These are phyloP conservation scores for Atta colombica DNA, from an alignment of 1,140 invertebrate species.

Conservation along the genomic window DNA sequence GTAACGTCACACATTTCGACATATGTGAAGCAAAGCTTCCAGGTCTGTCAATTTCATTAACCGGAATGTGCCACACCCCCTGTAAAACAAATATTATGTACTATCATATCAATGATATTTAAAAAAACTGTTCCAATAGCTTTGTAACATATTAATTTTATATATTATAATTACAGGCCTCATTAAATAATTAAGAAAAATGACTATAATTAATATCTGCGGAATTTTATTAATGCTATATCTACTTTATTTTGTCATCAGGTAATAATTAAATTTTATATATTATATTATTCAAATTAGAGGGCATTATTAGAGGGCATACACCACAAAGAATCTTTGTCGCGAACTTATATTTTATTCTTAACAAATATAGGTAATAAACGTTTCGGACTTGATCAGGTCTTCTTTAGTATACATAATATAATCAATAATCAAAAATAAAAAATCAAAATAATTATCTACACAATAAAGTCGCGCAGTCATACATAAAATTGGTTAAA, in stretches of 20 bases:
- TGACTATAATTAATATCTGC: neutral
- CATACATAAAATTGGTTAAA: too few relatives aligned
- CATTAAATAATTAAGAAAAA: conserved; percentile 13
- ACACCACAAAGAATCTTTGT: too few relatives aligned
- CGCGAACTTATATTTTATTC: too few relatives aligned
- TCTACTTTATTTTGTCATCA: conserved; percentile 16
- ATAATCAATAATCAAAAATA: too few relatives aligned
- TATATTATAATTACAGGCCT: neutral
- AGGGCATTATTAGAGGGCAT: too few relatives aligned
- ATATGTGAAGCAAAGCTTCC: conserved; percentile 97
- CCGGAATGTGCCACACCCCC: conserved; percentile 97
- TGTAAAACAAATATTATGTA: conserved; percentile 77
- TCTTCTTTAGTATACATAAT: too few relatives aligned
- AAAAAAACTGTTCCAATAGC: neutral
- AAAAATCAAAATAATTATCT: too few relatives aligned
- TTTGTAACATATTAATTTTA: conserved; percentile 16
- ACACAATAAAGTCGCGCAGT: too few relatives aligned
- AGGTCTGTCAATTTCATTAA: conserved; percentile 95
- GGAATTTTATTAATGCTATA: neutral
- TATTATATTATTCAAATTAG: neutral
- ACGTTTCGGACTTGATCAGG: too few relatives aligned
- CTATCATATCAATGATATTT: neutral
- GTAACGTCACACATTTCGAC: conserved; percentile 93
- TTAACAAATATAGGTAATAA: too few relatives aligned
- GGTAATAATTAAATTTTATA: conserved; percentile 65